A percentile compares a stretch with the other conserved stretches of the same genome.
phyloP scores from a whole-genome alignment of 2,888 invertebrate genomes.

The Branchinecta sandiegonensis region DNA sequence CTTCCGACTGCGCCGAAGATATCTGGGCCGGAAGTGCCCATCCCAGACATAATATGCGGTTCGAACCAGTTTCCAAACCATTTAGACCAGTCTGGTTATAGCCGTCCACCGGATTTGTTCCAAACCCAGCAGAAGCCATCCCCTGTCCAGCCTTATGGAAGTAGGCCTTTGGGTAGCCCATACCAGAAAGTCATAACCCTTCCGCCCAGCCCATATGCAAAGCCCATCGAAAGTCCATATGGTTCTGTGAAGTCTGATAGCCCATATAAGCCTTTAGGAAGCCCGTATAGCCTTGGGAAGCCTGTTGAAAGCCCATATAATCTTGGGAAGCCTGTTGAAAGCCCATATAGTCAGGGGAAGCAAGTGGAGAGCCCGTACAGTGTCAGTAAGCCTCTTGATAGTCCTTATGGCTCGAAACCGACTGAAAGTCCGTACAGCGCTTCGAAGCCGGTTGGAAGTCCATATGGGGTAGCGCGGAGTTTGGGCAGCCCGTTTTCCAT shows the following conservation, averaged over 20 bases:
- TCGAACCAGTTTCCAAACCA: no score
- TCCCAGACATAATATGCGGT: no score
- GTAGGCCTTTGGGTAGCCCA: background rate
- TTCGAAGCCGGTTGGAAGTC: background rate
- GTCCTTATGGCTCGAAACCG: constrained; percentile 8
- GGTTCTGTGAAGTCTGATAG: constrained; percentile 7
- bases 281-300: constrained; percentile 9
- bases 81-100: background rate
- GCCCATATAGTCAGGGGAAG: constrained; percentile 1
- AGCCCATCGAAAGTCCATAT: constrained; percentile 12
- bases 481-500: background rate
- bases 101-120: background rate
- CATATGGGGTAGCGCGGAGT: background rate
- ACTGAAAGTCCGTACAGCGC: constrained; percentile 2
- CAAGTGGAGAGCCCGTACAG: background rate
- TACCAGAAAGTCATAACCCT: background rate
- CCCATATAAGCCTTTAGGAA: constrained; percentile 6
- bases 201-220: constrained; percentile 9
- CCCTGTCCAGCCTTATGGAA: background rate
- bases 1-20: background rate
- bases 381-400: background rate
- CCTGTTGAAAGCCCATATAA: background rate
- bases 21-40: background rate
- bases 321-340: background rate
- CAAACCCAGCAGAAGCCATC: background rate